Evolutionary conservation across 2,113 vertebrate genomes (phyloP), one percentile per base, ranked within the genome.

Genomic region (Eurypyga helias): DNA sequence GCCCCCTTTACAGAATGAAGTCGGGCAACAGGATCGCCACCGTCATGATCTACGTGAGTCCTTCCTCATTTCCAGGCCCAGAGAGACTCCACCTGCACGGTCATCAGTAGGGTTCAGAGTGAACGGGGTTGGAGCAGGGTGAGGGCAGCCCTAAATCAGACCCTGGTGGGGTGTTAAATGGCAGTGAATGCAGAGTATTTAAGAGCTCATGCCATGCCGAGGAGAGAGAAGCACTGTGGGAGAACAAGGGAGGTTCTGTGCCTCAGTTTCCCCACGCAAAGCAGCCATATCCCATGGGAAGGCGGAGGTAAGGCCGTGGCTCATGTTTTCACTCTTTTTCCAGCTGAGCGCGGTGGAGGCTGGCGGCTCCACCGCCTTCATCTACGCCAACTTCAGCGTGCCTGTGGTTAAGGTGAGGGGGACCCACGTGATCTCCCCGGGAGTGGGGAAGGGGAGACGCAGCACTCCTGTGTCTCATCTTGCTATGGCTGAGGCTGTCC

Each of bases 1-100:
- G 99, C 86, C 99, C 99, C 7, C 97, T 99, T 69, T 99, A 98
- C 98, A 98, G 97, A 83, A 98, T 99, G 96, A 99, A 99, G 96
- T 99, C 99, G 2, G 99, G 99, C 71, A 99, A 99, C 97, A 98
- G 99, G 89, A 97, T 99, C 52, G 99, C 99, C 78, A 99, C 99
- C 0, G 97, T 99, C 94, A 99, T 99, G 99, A 98, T 99, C 93
- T 99, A 99, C 13, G 99, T 99, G 97, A 99, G 99, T 99, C 51
- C 18, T 17, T 5, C 38, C 33, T 17, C 10, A 1, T 15, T 34
- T 11, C 41, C 8, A 3, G 4, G 9, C n/a, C 31, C 8, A 15
- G 11, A 13, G 51, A 18, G 24, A 3, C 1, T 3, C 52, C 16
- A 17, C 24, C 41, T 29, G 25, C 12, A 1, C 4, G 69, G 80